Percentiles rank a stretch among this genome's conserved stretches.
Evolutionary conservation across 2,113 vertebrate species (phyloP).

Genomic region (Argyrosomus japonicus): DNA sequence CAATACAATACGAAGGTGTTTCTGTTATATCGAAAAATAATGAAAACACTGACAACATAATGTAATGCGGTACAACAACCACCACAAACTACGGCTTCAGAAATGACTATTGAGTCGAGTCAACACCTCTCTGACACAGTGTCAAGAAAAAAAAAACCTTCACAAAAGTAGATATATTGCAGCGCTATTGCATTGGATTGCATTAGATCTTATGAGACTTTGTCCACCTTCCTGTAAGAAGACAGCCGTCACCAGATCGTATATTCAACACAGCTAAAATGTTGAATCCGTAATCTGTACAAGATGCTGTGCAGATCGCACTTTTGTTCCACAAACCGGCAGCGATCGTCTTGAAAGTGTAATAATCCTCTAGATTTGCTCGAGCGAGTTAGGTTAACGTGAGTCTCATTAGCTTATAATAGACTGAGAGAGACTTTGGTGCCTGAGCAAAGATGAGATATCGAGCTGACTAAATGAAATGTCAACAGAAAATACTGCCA

Average conservation of each 20-base stretch:
- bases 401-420: slow-evolving; percentile 43
- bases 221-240: slow-evolving; percentile 1
- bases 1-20: background rate
- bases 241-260: background rate
- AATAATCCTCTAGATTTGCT: slow-evolving; percentile 23
- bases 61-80: slow-evolving; percentile 11
- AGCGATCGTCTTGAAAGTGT: background rate
- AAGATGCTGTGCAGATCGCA: background rate
- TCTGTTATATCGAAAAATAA: slow-evolving; percentile 30
- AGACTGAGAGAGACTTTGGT: slow-evolving; percentile 15
- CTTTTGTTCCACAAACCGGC: slow-evolving; percentile 3
- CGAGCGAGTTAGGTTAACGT: slow-evolving; percentile 31
- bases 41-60: slow-evolving; percentile 31
- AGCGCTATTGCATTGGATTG: slow-evolving; percentile 32
- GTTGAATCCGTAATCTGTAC: background rate
- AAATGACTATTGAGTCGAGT: slow-evolving; percentile 29
- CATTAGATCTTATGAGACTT: slow-evolving; percentile 1
- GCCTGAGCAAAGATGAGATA: slow-evolving; percentile 49
- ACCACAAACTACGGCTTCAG: slow-evolving; percentile 9
- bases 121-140: slow-evolving; percentile 10
- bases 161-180: slow-evolving; percentile 24
- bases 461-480: slow-evolving; percentile 63
- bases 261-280: background rate
- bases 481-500: slow-evolving; percentile 61
- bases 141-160: slow-evolving; percentile 27